Evolutionary conservation across 2,888 invertebrate species (phyloP).

Genomic region (Aquatica leii): DNA sequence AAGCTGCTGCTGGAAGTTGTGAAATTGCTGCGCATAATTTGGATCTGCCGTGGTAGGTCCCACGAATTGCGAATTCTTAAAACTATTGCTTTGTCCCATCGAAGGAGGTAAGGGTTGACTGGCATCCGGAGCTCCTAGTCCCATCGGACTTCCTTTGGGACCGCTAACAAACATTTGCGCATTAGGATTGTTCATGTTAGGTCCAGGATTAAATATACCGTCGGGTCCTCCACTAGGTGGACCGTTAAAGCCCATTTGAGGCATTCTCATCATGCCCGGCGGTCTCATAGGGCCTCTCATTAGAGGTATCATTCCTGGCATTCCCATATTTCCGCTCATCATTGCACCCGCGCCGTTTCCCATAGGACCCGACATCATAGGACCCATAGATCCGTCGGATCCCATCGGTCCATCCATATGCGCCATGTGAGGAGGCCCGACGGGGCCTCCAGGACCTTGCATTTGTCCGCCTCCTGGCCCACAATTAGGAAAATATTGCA

Average conservation of each 20-base stretch:
- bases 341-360: conserved; percentile 58
- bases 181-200: conserved; percentile 60
- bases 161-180: conserved; percentile 68
- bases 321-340: conserved; percentile 62
- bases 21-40: conserved; percentile 94
- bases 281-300: conserved; percentile 60
- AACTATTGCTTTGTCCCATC: conserved; percentile 76
- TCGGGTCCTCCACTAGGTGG: conserved; percentile 56
- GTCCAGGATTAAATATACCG: conserved; percentile 56
- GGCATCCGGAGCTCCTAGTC: conserved; percentile 66
- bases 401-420: conserved; percentile 59
- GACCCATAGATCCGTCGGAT: conserved; percentile 56
- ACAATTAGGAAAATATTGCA: conserved; percentile 78
- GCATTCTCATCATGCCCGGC: conserved; percentile 59
- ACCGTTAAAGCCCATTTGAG: conserved; percentile 58
- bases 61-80: conserved; percentile 82
- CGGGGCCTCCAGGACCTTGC: conserved; percentile 57
- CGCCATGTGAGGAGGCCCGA: conserved; percentile 60
- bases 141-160: conserved; percentile 67
- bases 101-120: conserved; percentile 81
- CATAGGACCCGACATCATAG: conserved; percentile 63
- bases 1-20: conserved; percentile 94
- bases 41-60: conserved; percentile 88
- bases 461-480: conserved; percentile 64
- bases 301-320: conserved; percentile 60